phyloP scores from a whole-genome alignment of 1,140 invertebrate genomes.

The Lysiphlebus fabarum region DNA sequence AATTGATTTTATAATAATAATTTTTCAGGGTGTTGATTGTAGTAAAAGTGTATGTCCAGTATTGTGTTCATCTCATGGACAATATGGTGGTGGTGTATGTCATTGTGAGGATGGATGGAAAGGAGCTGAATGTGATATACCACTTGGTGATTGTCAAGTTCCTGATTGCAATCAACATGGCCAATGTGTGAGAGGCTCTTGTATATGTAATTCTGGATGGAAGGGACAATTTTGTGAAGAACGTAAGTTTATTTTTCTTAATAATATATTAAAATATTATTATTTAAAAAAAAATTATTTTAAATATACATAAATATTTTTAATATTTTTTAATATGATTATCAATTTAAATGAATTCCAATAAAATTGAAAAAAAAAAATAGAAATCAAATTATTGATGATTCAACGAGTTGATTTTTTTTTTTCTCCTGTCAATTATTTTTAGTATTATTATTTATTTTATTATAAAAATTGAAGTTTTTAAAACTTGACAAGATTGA shows the following conservation, averaged over 20 bases:
- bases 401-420: not conserved
- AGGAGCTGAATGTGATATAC: conserved; percentile 92
- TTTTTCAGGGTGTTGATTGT: conserved; percentile 49
- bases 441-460: not conserved
- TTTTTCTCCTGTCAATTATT: not conserved
- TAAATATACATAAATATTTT: conserved; percentile 6
- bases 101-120: conserved; percentile 97
- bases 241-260: conserved; percentile 64
- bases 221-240: conserved; percentile 81
- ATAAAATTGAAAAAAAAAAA: conserved; percentile 3
- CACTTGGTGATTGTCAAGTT: conserved; percentile 85
- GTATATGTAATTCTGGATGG: conserved; percentile 86
- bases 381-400: not conserved
- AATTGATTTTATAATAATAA: no score
- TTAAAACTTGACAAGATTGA: conserved; percentile 13
- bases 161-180: conserved; percentile 90
- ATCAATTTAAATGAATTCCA: not conserved
- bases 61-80: conserved; percentile 92
- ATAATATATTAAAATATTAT: no score
- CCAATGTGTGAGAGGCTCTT: conserved; percentile 82
- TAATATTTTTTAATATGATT: conserved; percentile 6
- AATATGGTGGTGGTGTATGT: conserved; percentile 92
- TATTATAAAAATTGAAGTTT: not conserved
- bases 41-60: conserved; percentile 89
- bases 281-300: conserved; percentile 1